These are phyloP conservation scores for Papilio glaucus DNA, from an alignment of 1,140 invertebrate genomes.

Conservation along the genomic window DNA sequence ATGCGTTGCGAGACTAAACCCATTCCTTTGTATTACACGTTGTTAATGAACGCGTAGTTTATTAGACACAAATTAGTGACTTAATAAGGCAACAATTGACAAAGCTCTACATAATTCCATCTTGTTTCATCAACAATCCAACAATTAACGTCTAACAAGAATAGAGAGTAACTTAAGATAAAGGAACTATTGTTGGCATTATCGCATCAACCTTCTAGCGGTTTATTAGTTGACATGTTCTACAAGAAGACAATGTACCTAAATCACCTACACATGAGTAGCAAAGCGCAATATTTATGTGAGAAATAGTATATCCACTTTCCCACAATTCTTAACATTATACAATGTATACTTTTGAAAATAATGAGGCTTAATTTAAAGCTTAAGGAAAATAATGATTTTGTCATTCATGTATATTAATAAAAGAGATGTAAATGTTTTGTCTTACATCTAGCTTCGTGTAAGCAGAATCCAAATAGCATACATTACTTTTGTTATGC, in stretches of 20 bases:
- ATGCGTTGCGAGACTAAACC: background rate
- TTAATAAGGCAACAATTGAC: slow-evolving; percentile 15
- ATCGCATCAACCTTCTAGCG: slow-evolving; percentile 18
- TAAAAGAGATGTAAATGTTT: no score
- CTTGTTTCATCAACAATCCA: slow-evolving; percentile 15
- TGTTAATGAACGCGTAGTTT: background rate
- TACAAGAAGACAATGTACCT: slow-evolving; percentile 23
- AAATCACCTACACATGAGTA: background rate
- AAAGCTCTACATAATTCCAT: background rate
- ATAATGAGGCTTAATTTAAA: slow-evolving; percentile 8
- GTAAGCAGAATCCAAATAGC: no score
- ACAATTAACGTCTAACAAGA: slow-evolving; percentile 9
- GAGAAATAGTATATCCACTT: background rate
- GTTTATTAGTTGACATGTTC: background rate
- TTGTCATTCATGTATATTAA: no score
- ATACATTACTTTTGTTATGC: no score
- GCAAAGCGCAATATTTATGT: slow-evolving; percentile 17
- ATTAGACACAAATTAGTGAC: background rate
- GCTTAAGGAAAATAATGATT: no score
- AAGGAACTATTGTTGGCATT: slow-evolving; percentile 5
- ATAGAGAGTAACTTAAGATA: slow-evolving; percentile 17
- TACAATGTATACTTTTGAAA: background rate
- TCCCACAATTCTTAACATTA: slow-evolving; percentile 22
- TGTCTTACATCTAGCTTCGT: no score
- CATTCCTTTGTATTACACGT: background rate